Percentiles rank a stretch among this genome's conserved stretches.
Conservation (phyloP, 53 echinoderm and acorn worm genomes). For the Pentamera pediparva region DNA sequence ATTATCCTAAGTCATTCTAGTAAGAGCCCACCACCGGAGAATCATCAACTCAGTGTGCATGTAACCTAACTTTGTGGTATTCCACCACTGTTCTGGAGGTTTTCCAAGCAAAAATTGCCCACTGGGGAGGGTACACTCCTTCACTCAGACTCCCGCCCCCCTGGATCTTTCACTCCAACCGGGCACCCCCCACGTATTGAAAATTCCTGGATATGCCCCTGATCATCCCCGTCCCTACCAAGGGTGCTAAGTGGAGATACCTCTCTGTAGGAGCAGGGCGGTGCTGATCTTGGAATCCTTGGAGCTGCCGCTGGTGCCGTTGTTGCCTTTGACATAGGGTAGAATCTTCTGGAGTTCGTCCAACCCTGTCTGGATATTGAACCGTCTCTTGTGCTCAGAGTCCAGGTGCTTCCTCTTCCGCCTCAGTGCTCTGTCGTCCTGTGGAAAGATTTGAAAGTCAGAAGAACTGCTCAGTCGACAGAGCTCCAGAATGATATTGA, state of each 20-base stretch:
- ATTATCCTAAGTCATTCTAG: too few relatives aligned
- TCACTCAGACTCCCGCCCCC: background rate
- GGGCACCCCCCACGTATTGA: too few relatives aligned
- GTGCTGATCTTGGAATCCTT: conserved; percentile 58
- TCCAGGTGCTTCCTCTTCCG: conserved; percentile 82
- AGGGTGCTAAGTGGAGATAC: too few relatives aligned
- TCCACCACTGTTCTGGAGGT: too few relatives aligned
- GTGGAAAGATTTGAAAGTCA: background rate
- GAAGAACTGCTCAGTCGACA: background rate
- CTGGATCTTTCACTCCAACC: too few relatives aligned
- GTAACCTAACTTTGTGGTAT: too few relatives aligned
- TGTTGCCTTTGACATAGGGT: conserved; percentile 16
- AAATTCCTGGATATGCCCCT: too few relatives aligned
- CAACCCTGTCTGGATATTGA: conserved; percentile 74
- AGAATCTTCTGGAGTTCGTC: conserved; percentile 84
- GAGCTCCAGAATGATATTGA: background rate
- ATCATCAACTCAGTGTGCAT: too few relatives aligned
- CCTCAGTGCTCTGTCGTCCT: conserved; percentile 55
- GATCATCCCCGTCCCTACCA: too few relatives aligned
- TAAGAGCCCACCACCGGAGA: too few relatives aligned
- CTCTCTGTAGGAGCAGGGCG: conserved; percentile 73
- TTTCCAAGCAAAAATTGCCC: background rate
- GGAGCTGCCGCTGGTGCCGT: conserved; percentile 27
- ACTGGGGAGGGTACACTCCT: background rate
- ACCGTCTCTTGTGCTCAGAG: conserved; percentile 89